Evolutionary conservation across 1,140 invertebrate genomes (phyloP).

Genomic region (Artemia franciscana): DNA sequence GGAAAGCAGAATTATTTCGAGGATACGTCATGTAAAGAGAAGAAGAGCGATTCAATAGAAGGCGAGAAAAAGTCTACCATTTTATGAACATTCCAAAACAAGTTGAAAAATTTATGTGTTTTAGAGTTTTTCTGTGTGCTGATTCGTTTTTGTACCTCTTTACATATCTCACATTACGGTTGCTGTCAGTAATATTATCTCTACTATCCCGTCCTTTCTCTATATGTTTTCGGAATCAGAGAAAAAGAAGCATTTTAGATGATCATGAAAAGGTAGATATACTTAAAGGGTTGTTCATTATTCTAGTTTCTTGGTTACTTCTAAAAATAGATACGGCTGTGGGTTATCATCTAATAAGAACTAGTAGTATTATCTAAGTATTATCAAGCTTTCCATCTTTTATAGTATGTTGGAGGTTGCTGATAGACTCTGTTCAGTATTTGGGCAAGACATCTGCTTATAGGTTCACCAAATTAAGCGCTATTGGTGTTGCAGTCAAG

Average conservation of each 20-base stretch:
- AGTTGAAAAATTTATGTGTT: constrained; percentile 76
- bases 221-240: not conserved
- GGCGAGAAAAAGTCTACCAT: constrained; percentile 84
- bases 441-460: constrained; percentile 99
- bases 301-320: constrained; percentile 58
- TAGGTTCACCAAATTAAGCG: too few species aligned
- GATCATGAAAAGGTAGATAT: constrained; percentile 91
- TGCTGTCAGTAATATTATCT: constrained; percentile 59
- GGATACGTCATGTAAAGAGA: constrained; percentile 79
- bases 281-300: constrained; percentile 68
- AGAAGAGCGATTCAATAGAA: constrained; percentile 72
- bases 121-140: constrained; percentile 89
- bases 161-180: constrained; percentile 84
- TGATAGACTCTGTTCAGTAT: constrained; percentile 80
- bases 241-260: constrained; percentile 30
- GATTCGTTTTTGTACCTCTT: constrained; percentile 95
- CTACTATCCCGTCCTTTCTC: constrained; percentile 39
- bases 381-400: constrained; percentile 97
- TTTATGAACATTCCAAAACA: constrained; percentile 90
- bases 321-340: constrained; percentile 88
- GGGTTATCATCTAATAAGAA: constrained; percentile 95
- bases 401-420: constrained; percentile 98
- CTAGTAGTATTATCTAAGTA: constrained; percentile 62
- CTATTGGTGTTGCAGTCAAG: too few species aligned
- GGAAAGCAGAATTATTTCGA: constrained; percentile 64